phyloP scores from a whole-genome alignment of 2,888 invertebrate species.

The Busseola fusca region DNA sequence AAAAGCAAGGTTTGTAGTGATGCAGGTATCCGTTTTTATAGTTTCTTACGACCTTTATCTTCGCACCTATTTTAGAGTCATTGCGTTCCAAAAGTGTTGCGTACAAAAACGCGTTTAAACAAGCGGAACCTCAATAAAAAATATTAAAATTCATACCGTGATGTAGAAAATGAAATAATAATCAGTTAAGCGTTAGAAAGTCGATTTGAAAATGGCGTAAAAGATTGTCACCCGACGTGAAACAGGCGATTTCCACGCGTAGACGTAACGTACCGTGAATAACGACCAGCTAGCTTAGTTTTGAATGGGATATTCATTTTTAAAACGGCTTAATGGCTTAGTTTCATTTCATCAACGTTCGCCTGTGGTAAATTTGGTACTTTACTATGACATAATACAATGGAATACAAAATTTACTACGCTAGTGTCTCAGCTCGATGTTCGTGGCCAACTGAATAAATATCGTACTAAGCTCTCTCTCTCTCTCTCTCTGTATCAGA shows the following conservation, averaged over 20 bases:
- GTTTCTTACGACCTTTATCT: conserved; percentile 14
- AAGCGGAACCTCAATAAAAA: conserved; percentile 14
- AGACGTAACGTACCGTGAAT: conserved; percentile 64
- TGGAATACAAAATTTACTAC: conserved; percentile 36
- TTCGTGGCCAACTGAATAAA: conserved; percentile 31
- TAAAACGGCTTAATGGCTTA: conserved; percentile 49
- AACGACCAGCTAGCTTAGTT: conserved; percentile 58
- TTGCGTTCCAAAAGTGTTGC: conserved; percentile 16
- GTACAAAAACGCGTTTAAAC: conserved; percentile 15
- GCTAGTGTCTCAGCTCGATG: conserved; percentile 10
- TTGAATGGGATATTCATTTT: conserved; percentile 60
- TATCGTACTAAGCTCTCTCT: conserved; percentile 33
- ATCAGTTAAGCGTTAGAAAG: conserved; percentile 64
- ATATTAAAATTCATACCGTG: conserved; percentile 13
- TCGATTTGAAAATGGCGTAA: conserved; percentile 65
- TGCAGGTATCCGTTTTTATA: conserved; percentile 22
- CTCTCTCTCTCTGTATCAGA: too few relatives aligned
- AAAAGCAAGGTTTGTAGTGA: conserved; percentile 32
- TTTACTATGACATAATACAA: conserved; percentile 30
- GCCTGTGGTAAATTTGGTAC: conserved; percentile 33
- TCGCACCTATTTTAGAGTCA: conserved; percentile 6
- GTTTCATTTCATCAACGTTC: conserved; percentile 45
- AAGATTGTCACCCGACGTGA: conserved; percentile 70
- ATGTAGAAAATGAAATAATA: conserved; percentile 53
- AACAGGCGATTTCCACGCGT: conserved; percentile 67